Conservation (phyloP, 2,113 vertebrate species). For the Caranx ignobilis region DNA sequence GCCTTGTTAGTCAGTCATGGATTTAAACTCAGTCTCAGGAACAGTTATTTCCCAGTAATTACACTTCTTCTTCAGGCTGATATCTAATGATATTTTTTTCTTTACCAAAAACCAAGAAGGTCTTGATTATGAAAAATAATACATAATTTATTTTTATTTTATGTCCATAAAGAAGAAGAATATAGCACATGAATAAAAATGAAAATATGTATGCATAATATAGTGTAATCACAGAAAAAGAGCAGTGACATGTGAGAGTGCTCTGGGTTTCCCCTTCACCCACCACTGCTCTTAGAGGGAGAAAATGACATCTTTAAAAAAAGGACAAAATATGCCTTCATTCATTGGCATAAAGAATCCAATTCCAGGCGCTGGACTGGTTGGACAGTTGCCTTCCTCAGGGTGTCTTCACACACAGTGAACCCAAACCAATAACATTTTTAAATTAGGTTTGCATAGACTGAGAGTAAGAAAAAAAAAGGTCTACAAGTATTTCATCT, state of each 20-base stretch:
- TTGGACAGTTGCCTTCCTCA: neutral
- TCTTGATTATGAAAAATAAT: too few relatives aligned
- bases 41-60: neutral
- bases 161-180: neutral
- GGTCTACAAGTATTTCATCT: neutral
- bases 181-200: neutral
- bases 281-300: neutral
- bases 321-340: neutral
- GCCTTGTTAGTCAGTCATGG: neutral
- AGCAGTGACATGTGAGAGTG: neutral
- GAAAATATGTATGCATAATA: neutral
- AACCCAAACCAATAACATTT: neutral
- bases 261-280: neutral
- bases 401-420: slow-evolving; percentile 1
- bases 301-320: neutral
- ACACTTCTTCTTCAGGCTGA: neutral
- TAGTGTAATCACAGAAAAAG: neutral
- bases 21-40: neutral
- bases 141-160: too few relatives aligned
- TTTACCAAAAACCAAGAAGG: neutral
- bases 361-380: neutral
- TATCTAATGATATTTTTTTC: slow-evolving; percentile 2
- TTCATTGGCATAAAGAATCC: neutral
- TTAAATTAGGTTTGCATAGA: neutral
- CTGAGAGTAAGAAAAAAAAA: neutral